Conservation (phyloP, 2,888 invertebrate species). For the Cremastinae sp. region DNA sequence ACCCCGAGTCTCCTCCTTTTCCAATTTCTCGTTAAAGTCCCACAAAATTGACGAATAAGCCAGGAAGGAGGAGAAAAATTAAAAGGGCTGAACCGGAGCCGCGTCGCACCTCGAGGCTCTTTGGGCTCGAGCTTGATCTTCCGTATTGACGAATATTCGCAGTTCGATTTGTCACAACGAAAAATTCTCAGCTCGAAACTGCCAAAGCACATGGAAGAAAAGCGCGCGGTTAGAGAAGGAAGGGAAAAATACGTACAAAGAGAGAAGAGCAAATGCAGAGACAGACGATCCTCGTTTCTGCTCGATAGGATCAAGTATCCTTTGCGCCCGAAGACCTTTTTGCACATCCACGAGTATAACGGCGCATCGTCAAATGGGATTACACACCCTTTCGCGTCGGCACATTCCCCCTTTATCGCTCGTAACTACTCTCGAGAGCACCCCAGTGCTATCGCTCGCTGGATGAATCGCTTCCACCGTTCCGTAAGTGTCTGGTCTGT, state of each 20-base stretch:
- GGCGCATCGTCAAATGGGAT: conserved; percentile 49
- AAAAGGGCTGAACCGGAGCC: too few relatives aligned
- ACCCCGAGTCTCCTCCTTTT: too few relatives aligned
- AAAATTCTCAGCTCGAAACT: conserved; percentile 22
- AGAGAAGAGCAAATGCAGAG: neutral
- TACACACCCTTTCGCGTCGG: conserved; percentile 37
- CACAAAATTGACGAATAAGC: conserved; percentile 43
- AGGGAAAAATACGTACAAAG: conserved; percentile 8
- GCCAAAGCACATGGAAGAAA: conserved; percentile 23
- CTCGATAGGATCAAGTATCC: conserved; percentile 16
- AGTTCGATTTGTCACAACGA: neutral
- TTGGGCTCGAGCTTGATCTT: too few relatives aligned
- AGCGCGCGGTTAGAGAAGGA: too few relatives aligned
- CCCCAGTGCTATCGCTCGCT: conserved; percentile 7
- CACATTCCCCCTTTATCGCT: conserved; percentile 37
- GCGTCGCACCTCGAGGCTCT: too few relatives aligned
- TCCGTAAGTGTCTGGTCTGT: neutral
- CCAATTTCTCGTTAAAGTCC: neutral
- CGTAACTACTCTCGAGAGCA: conserved; percentile 29
- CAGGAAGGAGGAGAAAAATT: conserved; percentile 22
- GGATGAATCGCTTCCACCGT: conserved; percentile 21
- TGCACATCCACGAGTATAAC: conserved; percentile 23
- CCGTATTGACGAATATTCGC: too few relatives aligned
- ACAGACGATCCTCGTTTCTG: conserved; percentile 22
- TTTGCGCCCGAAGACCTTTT: conserved; percentile 16